phyloP scores from a whole-genome alignment of 2,888 invertebrate genomes.

The Clusia tigrina region DNA sequence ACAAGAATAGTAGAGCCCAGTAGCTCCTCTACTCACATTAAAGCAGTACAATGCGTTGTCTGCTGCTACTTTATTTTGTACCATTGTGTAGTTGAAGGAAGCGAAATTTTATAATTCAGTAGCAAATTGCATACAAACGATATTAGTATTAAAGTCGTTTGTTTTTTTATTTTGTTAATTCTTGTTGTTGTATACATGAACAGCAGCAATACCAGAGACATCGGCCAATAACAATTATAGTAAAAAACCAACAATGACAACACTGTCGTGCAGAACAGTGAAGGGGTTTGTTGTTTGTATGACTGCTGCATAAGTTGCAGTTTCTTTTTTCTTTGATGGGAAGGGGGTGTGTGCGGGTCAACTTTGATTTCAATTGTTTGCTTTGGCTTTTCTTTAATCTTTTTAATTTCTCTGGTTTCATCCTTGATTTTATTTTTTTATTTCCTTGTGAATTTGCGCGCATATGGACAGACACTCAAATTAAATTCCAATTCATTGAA shows the following conservation, averaged over 20 bases:
- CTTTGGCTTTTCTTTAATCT: not conserved
- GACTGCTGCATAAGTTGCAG: no score
- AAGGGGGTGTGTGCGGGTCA: not conserved
- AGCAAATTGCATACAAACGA: conserved; percentile 52
- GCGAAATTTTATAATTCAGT: conserved; percentile 43
- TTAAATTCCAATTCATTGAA: conserved; percentile 65
- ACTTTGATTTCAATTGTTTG: conserved; percentile 3
- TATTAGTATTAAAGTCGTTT: conserved; percentile 11
- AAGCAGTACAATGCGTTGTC: not conserved
- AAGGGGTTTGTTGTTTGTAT: not conserved
- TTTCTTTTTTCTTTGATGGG: not conserved
- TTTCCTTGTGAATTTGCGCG: conserved; percentile 45
- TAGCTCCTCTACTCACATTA: not conserved
- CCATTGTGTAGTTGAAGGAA: not conserved
- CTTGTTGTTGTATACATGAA: no score
- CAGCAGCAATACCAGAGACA: no score
- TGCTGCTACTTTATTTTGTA: not conserved
- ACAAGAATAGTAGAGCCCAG: no score
- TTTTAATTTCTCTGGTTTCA: conserved; percentile 32
- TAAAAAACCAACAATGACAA: conserved; percentile 1
- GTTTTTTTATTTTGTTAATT: conserved; percentile 7
- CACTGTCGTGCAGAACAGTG: conserved; percentile 7
- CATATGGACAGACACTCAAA: conserved; percentile 59
- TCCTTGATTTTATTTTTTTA: conserved; percentile 28
- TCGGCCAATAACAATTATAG: not conserved